Percentiles rank a stretch among this genome's conserved stretches.
phyloP scores from a whole-genome alignment of 92 coral and sea anemone genomes.

The Hydrozoanthus gracilis region DNA sequence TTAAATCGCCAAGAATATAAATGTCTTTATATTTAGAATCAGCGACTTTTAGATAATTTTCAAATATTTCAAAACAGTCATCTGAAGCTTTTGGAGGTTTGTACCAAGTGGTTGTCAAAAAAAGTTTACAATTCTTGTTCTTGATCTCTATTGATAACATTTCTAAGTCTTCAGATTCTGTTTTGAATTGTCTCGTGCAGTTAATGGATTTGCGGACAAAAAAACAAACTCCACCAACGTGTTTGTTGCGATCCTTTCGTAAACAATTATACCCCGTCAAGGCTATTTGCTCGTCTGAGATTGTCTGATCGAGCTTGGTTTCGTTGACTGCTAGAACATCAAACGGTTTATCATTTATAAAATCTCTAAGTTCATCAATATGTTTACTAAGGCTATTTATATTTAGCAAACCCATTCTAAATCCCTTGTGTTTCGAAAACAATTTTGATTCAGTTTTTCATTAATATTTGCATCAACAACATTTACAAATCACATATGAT shows the following conservation, averaged over 20 bases:
- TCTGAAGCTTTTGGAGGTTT: conserved; percentile 50
- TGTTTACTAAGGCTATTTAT: conserved; percentile 52
- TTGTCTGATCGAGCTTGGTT: conserved; percentile 43
- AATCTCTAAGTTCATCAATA: conserved; percentile 46
- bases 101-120: conserved; percentile 57
- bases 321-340: conserved; percentile 62
- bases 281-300: conserved; percentile 25
- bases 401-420: conserved; percentile 55
- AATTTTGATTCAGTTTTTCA: neutral
- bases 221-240: conserved; percentile 42
- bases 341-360: conserved; percentile 12
- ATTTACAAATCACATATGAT: conserved; percentile 37
- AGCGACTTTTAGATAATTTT: conserved; percentile 12
- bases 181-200: conserved; percentile 24
- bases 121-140: conserved; percentile 35
- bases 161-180: conserved; percentile 20
- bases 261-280: conserved; percentile 43
- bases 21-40: neutral
- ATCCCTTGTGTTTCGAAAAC: conserved; percentile 36
- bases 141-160: conserved; percentile 47
- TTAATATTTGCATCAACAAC: conserved; percentile 47
- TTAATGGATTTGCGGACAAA: conserved; percentile 32
- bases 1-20: conserved; percentile 66
- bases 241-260: conserved; percentile 43
- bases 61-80: conserved; percentile 48